Base-by-base conservation (phyloP, 2,888 invertebrate species). In the Drosophila pseudotakahashii region DNA sequence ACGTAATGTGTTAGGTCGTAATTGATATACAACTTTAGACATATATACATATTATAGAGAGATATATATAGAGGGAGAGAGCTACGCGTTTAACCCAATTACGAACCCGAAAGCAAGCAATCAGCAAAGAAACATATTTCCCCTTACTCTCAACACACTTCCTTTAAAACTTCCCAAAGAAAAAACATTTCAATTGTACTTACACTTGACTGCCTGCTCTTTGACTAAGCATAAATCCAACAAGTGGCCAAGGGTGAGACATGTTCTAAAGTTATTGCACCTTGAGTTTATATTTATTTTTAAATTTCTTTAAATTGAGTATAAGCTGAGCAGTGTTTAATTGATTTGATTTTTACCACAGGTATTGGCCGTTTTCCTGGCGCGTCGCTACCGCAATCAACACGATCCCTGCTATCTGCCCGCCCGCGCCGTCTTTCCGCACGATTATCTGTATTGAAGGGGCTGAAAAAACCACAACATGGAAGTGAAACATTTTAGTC, bases 291-390 rank as follows among this genome's bases (percentile, higher is more conserved):
- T n/a, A 54, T 11, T 42, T 44, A 4, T 50, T 32, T 47, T 57
- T 36, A 9, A 10, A 11, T 19, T n/a, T 36, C 16, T 1, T 32
- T 19, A 23, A 50, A 13, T 30, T 1, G 30, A 23, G 19, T 52
- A 13, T 14, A 13, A 41, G 2, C 0, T 23, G 13, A 44, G 10
- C 10, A 5, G 7, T 39, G 37, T 13, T 30, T 57, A 23, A 47
- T 54, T 10, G 23, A 7, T 5, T 1, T 26, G 4, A 3, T 23
- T 26, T 2, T 52, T 44, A 26, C 93, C 94, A 44, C 94, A 97
- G 97, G 94, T 97, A 90, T 94, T 96, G 91, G 97, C 97, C 89
- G 95, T 96, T 82, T 94, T 96, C 92, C 93, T 96, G 91, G 95
- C 96, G 76, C 95, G 95, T 91, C 95, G 94, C 83, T 97, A 96